Evolutionary conservation across 23 tunicate genomes (phyloP), one percentile per base, ranked within the genome.

Genomic region (Ascidia mentula): DNA sequence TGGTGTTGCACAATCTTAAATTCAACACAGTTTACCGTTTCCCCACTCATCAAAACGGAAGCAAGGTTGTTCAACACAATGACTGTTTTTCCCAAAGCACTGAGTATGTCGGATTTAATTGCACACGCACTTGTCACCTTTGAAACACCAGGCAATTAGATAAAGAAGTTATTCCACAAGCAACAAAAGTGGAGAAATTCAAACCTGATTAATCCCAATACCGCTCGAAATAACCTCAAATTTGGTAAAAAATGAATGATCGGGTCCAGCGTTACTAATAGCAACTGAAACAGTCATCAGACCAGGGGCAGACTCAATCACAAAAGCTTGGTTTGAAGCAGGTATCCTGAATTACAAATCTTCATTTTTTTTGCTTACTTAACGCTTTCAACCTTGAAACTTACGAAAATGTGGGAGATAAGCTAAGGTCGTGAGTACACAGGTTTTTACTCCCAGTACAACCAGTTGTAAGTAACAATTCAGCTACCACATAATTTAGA

Each of bases 231-330:
- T 28, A 71, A 71, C 39, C 5, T 20, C 39, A 22, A 71, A 3
- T 31, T 9, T 34, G 24, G 75, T 71, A 12, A 71, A 71, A 12
- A 71, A 71, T 31, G 75, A 71, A 36, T 71, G 38, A 2, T 71
- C 75, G 36, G 75, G 75, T 20, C 75, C 75, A 12, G 38, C 38
- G 39, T 71, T 71, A 6, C 39, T 36, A 4, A 71, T 71, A 36
- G 75, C 32, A 4, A 71, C 39, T 6, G 34, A 28, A 2, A 18
- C 75, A 34, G 75, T 71, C 38, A 71, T 34, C 1, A 71, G 12
- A 5, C 75, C 75, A 12, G 75, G 75, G 5, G 7, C 38, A 36
- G 24, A 20, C 24, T 53, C 13, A 53, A 53, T 53, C 13, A 53
- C 65, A 9, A 20, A 53, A 9, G 65, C 53, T 9, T 15, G 7